A percentile compares a stretch with the other conserved stretches of the same genome.
Evolutionary conservation across 1,140 invertebrate genomes (phyloP).

Genomic region (Megalopta genalis): DNA sequence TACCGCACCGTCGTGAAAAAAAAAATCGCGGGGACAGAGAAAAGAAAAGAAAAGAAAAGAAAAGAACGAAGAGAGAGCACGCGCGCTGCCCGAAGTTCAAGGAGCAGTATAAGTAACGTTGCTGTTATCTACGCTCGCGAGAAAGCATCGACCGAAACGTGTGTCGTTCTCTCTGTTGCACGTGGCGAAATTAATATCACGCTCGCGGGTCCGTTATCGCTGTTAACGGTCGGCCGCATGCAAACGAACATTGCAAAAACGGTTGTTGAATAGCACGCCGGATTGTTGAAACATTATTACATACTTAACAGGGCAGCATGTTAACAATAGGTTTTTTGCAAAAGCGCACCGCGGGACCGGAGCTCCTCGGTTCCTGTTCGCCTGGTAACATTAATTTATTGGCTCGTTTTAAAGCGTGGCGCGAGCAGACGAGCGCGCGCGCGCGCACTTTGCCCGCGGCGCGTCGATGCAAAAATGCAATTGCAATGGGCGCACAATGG

Average conservation of each 20-base stretch:
- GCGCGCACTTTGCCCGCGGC: conserved; percentile 8
- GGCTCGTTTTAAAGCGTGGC: conserved; percentile 35
- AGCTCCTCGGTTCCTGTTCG: conserved; percentile 32
- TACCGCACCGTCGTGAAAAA: too few relatives aligned
- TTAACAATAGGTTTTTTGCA: conserved; percentile 61
- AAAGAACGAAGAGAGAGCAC: too few relatives aligned
- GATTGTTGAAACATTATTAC: conserved; percentile 61
- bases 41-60: background rate
- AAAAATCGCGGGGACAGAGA: too few relatives aligned
- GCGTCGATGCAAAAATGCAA: conserved; percentile 40
- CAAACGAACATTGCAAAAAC: conserved; percentile 6
- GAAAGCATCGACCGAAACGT: too few relatives aligned
- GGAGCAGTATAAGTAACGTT: too few relatives aligned
- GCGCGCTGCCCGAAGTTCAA: too few relatives aligned
- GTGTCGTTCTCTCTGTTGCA: background rate
- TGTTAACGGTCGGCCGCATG: too few relatives aligned
- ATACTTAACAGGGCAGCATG: conserved; percentile 58
- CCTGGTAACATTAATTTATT: conserved; percentile 64
- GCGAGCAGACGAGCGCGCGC: too few relatives aligned
- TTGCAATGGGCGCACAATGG: conserved; percentile 50
- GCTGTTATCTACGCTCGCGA: too few relatives aligned
- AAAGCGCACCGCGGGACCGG: conserved; percentile 23
- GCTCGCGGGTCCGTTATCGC: too few relatives aligned
- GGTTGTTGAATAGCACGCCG: conserved; percentile 32
- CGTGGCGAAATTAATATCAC: too few relatives aligned